A percentile compares a stretch with the other conserved stretches of the same genome.
phyloP scores from a whole-genome alignment of 2,888 invertebrate species.

The Blastobasis lacticolella region DNA sequence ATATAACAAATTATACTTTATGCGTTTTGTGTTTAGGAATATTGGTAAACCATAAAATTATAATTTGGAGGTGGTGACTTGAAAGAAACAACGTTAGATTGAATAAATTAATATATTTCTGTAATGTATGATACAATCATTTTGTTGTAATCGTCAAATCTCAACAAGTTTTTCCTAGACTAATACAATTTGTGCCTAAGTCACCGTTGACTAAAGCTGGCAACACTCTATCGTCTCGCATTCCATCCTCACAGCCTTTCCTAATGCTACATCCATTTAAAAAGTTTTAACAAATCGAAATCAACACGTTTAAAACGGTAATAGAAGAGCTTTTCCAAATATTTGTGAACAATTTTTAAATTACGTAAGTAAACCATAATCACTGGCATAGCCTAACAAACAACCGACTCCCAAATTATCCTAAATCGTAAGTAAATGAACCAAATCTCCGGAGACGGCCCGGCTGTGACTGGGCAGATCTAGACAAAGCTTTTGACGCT shows the following conservation, averaged over 20 bases:
- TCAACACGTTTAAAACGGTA: conserved; percentile 14
- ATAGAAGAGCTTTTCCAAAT: conserved; percentile 13
- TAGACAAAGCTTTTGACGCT: too few relatives aligned
- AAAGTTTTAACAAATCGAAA: conserved; percentile 4
- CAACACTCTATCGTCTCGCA: conserved; percentile 29
- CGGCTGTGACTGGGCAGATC: too few relatives aligned
- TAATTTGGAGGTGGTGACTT: background rate
- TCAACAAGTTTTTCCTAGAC: conserved; percentile 54
- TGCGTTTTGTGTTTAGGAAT: too few relatives aligned
- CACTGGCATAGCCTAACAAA: too few relatives aligned
- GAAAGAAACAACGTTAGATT: conserved; percentile 16
- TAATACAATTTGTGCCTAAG: conserved; percentile 62
- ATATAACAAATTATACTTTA: too few relatives aligned
- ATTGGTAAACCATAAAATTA: too few relatives aligned
- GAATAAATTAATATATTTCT: conserved; percentile 68
- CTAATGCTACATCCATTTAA: conserved; percentile 1
- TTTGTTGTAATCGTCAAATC: conserved; percentile 63
- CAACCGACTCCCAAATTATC: too few relatives aligned
- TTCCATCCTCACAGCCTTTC: conserved; percentile 36
- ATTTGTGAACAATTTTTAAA: conserved; percentile 1
- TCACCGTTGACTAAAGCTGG: conserved; percentile 29
- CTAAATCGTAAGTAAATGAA: too few relatives aligned
- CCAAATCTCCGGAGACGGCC: too few relatives aligned
- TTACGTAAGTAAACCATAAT: too few relatives aligned
- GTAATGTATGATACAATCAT: conserved; percentile 51